phyloP scores from a whole-genome alignment of 92 coral and sea anemone species.

The Epizoanthus stellaris region DNA sequence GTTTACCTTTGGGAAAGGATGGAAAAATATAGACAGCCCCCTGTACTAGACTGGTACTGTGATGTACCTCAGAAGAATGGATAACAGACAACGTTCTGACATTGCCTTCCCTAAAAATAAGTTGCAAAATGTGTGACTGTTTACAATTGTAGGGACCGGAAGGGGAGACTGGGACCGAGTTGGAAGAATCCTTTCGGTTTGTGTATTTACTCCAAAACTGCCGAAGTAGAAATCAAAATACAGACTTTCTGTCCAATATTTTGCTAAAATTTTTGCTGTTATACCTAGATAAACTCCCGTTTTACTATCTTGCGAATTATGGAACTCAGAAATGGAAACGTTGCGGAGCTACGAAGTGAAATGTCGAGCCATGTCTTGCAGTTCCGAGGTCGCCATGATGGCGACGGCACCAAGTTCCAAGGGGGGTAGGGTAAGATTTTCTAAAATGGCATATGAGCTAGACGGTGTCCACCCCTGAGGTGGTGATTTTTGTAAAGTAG shows the following conservation, averaged over 20 bases:
- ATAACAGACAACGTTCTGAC: too few relatives aligned
- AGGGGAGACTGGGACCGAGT: conserved; percentile 25
- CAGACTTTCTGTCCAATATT: not conserved
- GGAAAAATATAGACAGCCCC: too few relatives aligned
- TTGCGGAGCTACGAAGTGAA: conserved; percentile 21
- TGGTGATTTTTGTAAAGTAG: conserved; percentile 13
- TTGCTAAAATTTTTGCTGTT: not conserved
- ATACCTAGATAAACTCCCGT: not conserved
- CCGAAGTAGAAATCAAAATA: conserved; percentile 10
- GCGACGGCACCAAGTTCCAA: conserved; percentile 24
- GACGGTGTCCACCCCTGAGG: conserved; percentile 25
- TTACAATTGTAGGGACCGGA: conserved; percentile 13
- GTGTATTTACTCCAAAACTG: conserved; percentile 12
- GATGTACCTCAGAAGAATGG: too few relatives aligned
- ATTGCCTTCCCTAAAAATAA: too few relatives aligned
- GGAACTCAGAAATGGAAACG: not conserved
- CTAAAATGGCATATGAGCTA: conserved; percentile 26
- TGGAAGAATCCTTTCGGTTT: not conserved
- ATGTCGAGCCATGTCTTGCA: conserved; percentile 13
- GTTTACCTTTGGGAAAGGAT: too few relatives aligned
- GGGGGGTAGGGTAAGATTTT: conserved; percentile 25
- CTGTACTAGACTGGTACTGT: too few relatives aligned
- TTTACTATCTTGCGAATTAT: conserved; percentile 5
- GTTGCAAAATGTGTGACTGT: too few relatives aligned
- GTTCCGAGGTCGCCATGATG: conserved; percentile 10